Conservation (phyloP, 30 jellyfish, hydroid and myxozoan species). For the Turritopsis rubra region DNA sequence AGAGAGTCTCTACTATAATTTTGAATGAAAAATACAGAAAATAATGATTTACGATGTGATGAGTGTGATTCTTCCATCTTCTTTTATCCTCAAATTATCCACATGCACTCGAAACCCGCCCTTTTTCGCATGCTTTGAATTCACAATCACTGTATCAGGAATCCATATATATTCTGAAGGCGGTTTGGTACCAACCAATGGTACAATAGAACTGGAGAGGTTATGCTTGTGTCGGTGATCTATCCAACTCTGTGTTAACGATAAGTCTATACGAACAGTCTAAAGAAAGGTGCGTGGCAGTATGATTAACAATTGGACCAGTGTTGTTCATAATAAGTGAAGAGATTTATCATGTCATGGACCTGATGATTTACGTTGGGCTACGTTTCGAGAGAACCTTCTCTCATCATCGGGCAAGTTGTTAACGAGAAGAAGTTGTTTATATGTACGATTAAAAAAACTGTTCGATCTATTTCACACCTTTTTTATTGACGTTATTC, state of each 20-base stretch:
- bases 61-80: conserved; percentile 77
- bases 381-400: too few relatives aligned
- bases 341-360: too few relatives aligned
- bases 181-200: conserved; percentile 47
- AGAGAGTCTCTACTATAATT: too few relatives aligned
- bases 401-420: too few relatives aligned
- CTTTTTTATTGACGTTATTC: too few relatives aligned
- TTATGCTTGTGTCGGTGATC: conserved; percentile 49
- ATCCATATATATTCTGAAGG: conserved; percentile 68
- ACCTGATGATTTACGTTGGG: too few relatives aligned
- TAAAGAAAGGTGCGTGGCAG: neutral
- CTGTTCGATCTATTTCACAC: too few relatives aligned
- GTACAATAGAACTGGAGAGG: conserved; percentile 26
- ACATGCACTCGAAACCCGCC: conserved; percentile 63
- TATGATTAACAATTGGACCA: too few relatives aligned
- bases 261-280: conserved; percentile 59
- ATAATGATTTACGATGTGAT: conserved; percentile 61
- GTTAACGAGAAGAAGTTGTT: too few relatives aligned
- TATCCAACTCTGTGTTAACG: conserved; percentile 66
- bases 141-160: conserved; percentile 74
- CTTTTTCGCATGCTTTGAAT: conserved; percentile 49
- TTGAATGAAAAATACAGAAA: too few relatives aligned
- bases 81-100: conserved; percentile 51
- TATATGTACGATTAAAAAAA: too few relatives aligned
- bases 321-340: too few relatives aligned